A percentile compares a stretch with the other conserved stretches of the same genome.
Conservation (phyloP, 2,113 vertebrate species). For the Mormyrus lacerda region DNA sequence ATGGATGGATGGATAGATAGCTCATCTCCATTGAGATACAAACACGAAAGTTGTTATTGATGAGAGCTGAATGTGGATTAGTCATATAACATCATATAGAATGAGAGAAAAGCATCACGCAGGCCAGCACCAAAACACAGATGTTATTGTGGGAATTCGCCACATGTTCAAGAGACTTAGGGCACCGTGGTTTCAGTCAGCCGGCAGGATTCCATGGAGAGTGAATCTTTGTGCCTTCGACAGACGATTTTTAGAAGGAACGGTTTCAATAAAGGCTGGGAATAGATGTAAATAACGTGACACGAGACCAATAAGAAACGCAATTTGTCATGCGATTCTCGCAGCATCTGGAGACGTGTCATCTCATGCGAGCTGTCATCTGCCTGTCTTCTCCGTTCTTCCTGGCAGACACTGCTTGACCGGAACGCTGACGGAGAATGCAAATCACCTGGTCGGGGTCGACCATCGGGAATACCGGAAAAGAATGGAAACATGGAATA, state of each 20-base stretch:
- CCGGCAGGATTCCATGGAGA: neutral
- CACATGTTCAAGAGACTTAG: neutral
- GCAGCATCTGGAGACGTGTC: neutral
- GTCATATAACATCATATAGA: too few relatives aligned
- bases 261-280: neutral
- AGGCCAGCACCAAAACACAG: neutral
- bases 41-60: neutral
- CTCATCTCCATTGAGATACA: neutral
- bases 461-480: neutral
- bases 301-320: neutral
- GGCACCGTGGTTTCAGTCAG: neutral
- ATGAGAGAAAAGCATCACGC: neutral
- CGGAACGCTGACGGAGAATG: neutral
- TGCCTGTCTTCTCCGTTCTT: neutral
- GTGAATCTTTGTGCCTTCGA: neutral
- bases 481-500: slow-evolving; percentile 18
- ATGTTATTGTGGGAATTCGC: neutral
- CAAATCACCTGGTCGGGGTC: slow-evolving; percentile 11
- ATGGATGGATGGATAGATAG: neutral
- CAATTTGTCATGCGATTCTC: slow-evolving; percentile 5
- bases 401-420: neutral
- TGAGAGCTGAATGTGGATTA: neutral
- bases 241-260: neutral
- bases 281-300: neutral
- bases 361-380: neutral